Conservation (phyloP, 2,888 invertebrate genomes). For the Lamellibrachia satsuma region DNA sequence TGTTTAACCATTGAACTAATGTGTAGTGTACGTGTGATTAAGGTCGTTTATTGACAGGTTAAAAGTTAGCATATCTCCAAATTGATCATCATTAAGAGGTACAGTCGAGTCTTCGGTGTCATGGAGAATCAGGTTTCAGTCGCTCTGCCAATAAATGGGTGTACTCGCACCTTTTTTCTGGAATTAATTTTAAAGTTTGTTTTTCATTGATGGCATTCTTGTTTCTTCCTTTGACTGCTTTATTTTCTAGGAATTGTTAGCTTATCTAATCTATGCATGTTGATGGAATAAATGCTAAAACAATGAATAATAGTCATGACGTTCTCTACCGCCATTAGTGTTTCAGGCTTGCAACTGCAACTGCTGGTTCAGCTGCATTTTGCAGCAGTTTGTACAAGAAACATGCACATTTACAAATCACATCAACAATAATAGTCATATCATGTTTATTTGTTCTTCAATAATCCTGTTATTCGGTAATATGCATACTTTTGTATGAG, state of each 20-base stretch:
- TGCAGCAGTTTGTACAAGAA: no score
- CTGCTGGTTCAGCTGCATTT: no score
- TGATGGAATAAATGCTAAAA: not conserved
- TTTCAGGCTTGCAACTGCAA: not conserved
- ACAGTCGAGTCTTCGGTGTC: not conserved
- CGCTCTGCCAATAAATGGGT: not conserved
- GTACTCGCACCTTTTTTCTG: not conserved
- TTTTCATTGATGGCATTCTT: not conserved
- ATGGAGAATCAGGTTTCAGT: not conserved
- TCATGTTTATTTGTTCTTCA: no score
- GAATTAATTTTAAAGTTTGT: not conserved
- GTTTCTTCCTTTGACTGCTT: not conserved
- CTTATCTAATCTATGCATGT: not conserved
- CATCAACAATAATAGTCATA: no score
- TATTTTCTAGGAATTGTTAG: not conserved
- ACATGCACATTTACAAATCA: no score
- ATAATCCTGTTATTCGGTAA: no score
- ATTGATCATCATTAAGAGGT: not conserved
- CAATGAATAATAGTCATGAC: not conserved
- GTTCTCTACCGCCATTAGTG: not conserved
- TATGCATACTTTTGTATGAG: no score
- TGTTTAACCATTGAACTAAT: not conserved
- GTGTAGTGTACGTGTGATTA: not conserved
- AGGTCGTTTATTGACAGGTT: not conserved
- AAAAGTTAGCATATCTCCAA: not conserved